phyloP scores from a whole-genome alignment of 2,113 vertebrate species.

The Glareola pratincola region DNA sequence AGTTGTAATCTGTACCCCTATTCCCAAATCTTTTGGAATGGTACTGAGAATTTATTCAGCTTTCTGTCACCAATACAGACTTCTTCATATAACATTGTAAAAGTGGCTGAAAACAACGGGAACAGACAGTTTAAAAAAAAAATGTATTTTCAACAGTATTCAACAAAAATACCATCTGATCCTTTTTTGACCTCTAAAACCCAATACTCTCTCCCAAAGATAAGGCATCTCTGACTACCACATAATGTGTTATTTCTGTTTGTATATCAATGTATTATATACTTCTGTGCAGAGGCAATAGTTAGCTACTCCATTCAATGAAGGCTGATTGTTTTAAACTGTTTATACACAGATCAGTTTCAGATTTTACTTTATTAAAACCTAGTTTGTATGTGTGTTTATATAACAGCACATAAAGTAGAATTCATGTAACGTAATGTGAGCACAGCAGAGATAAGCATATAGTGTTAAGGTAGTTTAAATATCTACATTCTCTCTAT shows the following conservation, averaged over 20 bases:
- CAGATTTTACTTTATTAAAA: background rate
- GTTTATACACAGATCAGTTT: background rate
- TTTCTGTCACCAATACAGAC: background rate
- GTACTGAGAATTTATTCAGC: background rate
- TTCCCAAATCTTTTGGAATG: background rate
- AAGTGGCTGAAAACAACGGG: background rate
- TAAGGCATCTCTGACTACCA: background rate
- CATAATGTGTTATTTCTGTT: background rate
- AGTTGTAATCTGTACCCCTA: background rate
- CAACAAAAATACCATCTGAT: background rate
- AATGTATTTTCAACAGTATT: background rate
- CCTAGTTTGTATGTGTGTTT: background rate
- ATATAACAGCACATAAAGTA: background rate
- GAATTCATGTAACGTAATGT: background rate
- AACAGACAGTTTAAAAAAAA: background rate
- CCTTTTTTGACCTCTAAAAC: background rate
- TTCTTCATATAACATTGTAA: background rate
- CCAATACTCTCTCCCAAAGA: background rate
- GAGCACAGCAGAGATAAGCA: background rate
- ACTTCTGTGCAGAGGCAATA: background rate
- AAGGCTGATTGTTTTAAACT: background rate
- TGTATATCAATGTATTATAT: background rate
- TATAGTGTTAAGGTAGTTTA: background rate
- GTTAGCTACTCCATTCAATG: background rate
- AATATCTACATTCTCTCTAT: background rate